Percentiles rank a stretch among this genome's conserved stretches.
Conservation (phyloP, 2,888 invertebrate species). For the Plebejus melissa region DNA sequence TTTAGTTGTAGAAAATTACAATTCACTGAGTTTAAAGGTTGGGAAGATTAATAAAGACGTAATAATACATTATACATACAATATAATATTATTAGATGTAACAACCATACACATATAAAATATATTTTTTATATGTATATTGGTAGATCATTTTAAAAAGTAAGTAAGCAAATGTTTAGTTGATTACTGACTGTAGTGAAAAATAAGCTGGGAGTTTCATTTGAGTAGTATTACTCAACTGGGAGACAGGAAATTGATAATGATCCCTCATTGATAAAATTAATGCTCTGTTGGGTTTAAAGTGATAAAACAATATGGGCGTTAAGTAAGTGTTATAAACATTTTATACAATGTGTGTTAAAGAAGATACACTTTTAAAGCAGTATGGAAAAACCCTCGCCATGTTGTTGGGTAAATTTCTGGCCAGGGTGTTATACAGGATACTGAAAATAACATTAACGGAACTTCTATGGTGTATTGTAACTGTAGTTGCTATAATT, state of each 20-base stretch:
- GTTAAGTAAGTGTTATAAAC: background rate
- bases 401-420: conserved; percentile 42
- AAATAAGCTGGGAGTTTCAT: background rate
- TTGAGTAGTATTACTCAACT: background rate
- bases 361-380: conserved; percentile 21
- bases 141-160: too few species aligned
- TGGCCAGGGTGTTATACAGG: conserved; percentile 41
- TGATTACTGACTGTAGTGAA: background rate
- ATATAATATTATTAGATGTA: too few species aligned
- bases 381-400: conserved; percentile 32
- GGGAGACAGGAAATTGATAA: conserved; percentile 10
- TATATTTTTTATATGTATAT: too few species aligned
- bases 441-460: conserved; percentile 45
- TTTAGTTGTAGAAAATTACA: background rate
- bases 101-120: too few species aligned
- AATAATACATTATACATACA: too few species aligned
- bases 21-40: background rate
- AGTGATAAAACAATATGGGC: conserved; percentile 11
- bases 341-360: conserved; percentile 22
- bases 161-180: background rate
- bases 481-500: conserved; percentile 42
- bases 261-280: background rate
- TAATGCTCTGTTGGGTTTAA: background rate
- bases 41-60: background rate
- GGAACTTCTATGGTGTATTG: conserved; percentile 44